Percentiles rank a stretch among this genome's conserved stretches.
These are phyloP conservation scores for Dynastes grantii DNA, from an alignment of 2,888 invertebrate species.

Conservation along the genomic window DNA sequence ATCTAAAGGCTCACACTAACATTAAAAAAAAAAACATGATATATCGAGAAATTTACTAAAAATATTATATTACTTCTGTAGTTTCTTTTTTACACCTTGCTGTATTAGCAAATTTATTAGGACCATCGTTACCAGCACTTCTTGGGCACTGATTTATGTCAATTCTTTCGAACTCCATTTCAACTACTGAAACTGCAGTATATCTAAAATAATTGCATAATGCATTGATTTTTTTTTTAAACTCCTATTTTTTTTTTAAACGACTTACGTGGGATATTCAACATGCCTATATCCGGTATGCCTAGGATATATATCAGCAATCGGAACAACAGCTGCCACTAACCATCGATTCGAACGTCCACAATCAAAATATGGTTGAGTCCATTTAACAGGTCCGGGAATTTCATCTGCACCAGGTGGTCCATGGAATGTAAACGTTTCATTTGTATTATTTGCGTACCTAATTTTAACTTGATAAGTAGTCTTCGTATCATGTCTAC, in stretches of 20 bases:
- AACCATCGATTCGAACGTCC: conserved; percentile 96
- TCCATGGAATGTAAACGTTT: conserved; percentile 96
- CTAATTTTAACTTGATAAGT: conserved; percentile 95
- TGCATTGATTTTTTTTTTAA: background rate
- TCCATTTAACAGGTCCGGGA: conserved; percentile 95
- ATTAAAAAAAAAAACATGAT: background rate
- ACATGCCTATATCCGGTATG: conserved; percentile 94
- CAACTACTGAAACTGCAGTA: conserved; percentile 92
- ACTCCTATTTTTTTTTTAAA: background rate
- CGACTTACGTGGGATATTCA: conserved; percentile 91
- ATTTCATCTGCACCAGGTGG: conserved; percentile 92
- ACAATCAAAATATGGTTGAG: conserved; percentile 96
- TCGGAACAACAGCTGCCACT: conserved; percentile 93
- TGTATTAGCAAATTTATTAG: conserved; percentile 91
- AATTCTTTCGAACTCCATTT: conserved; percentile 96
- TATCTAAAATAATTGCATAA: conserved; percentile 74
- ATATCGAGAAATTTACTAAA: too few species aligned
- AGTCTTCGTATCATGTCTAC: conserved; percentile 91
- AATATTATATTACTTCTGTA: conserved; percentile 78
- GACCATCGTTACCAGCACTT: conserved; percentile 89
- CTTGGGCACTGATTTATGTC: conserved; percentile 98
- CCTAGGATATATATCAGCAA: conserved; percentile 95
- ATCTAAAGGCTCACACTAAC: conserved; percentile 93
- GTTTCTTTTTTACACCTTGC: conserved; percentile 93
- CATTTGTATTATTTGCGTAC: conserved; percentile 95